Evolutionary conservation across 2,113 vertebrate genomes (phyloP), one percentile per base, ranked within the genome.

Genomic region (Leucosticte australis): DNA sequence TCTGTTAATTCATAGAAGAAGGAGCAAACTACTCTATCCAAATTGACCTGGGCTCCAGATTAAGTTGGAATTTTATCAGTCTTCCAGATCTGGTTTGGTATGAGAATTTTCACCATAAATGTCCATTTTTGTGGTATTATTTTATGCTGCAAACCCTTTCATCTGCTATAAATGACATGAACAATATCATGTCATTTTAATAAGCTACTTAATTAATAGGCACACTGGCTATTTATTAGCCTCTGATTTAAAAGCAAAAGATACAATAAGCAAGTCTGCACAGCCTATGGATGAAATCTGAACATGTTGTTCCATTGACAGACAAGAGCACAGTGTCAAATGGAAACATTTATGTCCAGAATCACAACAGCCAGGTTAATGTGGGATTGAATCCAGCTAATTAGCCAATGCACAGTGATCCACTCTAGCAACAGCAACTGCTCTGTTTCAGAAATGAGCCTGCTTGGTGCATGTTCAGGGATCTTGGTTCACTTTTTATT

Each of bases 281-380:
- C 8, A 83, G 64, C 81, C 84, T 83, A 63, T 67, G 76, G 42
- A 83, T 80, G 64, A 86, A 71, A 88, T 83, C 76, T 89, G 90
- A 92, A 86, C 76, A 90, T 86, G 50, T 10, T 69, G 46, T 70
- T 94, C 88, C 85, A 96, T 65, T 86, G 76, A 94, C 69, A 90
- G 59, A 57, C 14, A 73, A 67, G 17, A 65, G 28, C 30, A 42
- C 3, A 0, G 21, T 33, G 55, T 63, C 94, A 93, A 95, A 90
- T 65, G 63, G 75, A 93, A 95, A 86, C 28, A 86, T 28, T 92
- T 69, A 89, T 86, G 92, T 80, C 76, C 92, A 90, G 89, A 90
- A 83, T 80, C 75, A 57, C 42, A 93, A 77, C n/a, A 85, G 78
- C 53, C 75, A 85, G 37, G 46, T 87, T 89, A 91, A 92, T 82